phyloP scores from a whole-genome alignment of 2,113 vertebrate genomes.

The Macheiramphus alcinus region DNA sequence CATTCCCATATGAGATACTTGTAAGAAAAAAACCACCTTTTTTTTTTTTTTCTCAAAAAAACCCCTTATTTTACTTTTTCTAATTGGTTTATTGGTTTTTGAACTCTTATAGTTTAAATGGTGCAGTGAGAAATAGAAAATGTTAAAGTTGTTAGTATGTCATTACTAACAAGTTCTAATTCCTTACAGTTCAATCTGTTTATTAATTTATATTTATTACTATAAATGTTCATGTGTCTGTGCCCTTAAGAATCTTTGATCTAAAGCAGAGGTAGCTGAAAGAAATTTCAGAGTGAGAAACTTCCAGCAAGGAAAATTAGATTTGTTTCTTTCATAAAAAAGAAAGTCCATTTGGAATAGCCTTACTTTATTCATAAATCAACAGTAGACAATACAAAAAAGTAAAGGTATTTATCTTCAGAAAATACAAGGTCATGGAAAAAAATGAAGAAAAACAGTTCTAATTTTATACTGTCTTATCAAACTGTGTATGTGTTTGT shows the following conservation, averaged over 20 bases:
- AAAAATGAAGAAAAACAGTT: background rate
- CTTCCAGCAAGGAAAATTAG: background rate
- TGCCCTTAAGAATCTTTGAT: background rate
- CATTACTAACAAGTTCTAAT: background rate
- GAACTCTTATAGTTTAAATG: background rate
- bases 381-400: background rate
- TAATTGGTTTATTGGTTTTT: background rate
- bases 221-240: background rate
- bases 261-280: background rate
- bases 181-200: background rate
- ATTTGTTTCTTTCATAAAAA: background rate
- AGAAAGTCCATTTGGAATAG: background rate
- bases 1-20: background rate
- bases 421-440: background rate
- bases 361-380: background rate
- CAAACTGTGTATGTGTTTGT: background rate
- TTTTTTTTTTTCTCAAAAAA: background rate
- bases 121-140: background rate
- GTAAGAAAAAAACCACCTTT: accelerated
- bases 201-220: background rate
- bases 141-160: background rate
- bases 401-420: background rate
- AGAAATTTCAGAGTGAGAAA: background rate
- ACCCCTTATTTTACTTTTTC: accelerated
- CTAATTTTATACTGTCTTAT: background rate